Percentiles rank a stretch among this genome's conserved stretches.
Conservation (phyloP, 2,888 invertebrate genomes). For the Amiota minor region DNA sequence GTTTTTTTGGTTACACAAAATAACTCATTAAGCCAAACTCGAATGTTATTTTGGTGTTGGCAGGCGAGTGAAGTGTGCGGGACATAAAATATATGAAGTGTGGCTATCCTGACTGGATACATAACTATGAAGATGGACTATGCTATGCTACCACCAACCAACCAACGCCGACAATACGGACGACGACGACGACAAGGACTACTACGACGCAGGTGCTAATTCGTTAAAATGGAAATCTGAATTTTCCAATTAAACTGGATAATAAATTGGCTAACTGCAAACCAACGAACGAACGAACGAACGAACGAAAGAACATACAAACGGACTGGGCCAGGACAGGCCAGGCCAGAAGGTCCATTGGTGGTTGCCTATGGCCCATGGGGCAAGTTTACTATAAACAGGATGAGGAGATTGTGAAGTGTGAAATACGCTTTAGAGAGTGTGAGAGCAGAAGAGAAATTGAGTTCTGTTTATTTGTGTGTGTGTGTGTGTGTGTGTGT, state of each 20-base stretch:
- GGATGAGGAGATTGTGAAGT: conserved; percentile 17
- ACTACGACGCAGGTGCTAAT: conserved; percentile 63
- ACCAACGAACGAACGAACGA: not conserved
- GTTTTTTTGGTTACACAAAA: conserved; percentile 3
- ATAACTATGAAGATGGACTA: not conserved
- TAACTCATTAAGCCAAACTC: conserved; percentile 26
- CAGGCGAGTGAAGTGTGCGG: conserved; percentile 2
- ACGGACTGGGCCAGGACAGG: not conserved
- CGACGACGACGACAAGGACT: not conserved
- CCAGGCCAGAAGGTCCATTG: not conserved
- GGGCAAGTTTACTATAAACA: not conserved
- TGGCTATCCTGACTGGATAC: not conserved
- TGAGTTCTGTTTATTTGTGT: not conserved
- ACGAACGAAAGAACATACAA: no score
- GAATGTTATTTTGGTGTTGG: not conserved
- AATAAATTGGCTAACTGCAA: conserved; percentile 60
- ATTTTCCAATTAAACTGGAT: conserved; percentile 67
- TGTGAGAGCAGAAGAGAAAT: not conserved
- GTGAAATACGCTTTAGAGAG: not conserved
- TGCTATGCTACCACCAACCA: not conserved
- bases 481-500: not conserved
- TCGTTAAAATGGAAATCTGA: conserved; percentile 67
- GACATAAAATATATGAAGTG: conserved; percentile 30
- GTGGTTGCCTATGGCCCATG: conserved; percentile 12
- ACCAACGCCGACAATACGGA: not conserved